Percentiles rank a stretch among this genome's conserved stretches.
phyloP scores from a whole-genome alignment of 35 echinoderm and acorn worm genomes.

The Strongylocentrotus purpuratus region DNA sequence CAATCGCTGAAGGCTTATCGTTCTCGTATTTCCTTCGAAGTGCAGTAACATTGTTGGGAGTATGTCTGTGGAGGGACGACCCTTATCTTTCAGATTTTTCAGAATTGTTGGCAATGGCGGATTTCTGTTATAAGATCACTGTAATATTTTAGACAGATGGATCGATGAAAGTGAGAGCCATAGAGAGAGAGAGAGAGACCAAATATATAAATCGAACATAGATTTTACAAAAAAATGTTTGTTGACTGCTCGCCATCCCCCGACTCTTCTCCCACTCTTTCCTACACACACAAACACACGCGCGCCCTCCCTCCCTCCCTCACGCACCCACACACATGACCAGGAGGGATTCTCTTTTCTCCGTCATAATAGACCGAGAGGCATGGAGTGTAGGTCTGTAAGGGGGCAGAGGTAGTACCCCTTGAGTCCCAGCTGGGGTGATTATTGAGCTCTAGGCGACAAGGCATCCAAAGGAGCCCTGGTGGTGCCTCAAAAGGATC shows the following conservation, averaged over 20 bases:
- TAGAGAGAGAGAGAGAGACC: background rate
- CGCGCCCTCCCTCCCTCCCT: background rate
- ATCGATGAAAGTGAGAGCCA: background rate
- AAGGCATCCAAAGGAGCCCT: background rate
- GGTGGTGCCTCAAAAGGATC: too few relatives aligned
- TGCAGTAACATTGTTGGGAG: background rate
- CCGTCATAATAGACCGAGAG: background rate
- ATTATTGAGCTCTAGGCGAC: background rate
- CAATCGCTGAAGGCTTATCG: background rate
- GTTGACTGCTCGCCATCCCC: too few relatives aligned
- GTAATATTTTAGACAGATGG: too few relatives aligned
- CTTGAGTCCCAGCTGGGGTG: background rate
- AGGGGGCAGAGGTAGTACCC: background rate
- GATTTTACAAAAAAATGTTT: too few relatives aligned
- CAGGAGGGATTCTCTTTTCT: background rate
- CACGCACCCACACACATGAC: background rate
- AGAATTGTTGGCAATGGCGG: too few relatives aligned
- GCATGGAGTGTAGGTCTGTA: background rate
- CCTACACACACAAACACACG: background rate
- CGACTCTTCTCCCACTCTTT: too few relatives aligned
- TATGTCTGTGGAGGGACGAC: too few relatives aligned
- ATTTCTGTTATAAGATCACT: too few relatives aligned
- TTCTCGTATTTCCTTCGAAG: background rate
- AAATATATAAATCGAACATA: too few relatives aligned
- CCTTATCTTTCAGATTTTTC: too few relatives aligned